phyloP scores from a whole-genome alignment of 1,140 invertebrate genomes.

The Ips nitidus region DNA sequence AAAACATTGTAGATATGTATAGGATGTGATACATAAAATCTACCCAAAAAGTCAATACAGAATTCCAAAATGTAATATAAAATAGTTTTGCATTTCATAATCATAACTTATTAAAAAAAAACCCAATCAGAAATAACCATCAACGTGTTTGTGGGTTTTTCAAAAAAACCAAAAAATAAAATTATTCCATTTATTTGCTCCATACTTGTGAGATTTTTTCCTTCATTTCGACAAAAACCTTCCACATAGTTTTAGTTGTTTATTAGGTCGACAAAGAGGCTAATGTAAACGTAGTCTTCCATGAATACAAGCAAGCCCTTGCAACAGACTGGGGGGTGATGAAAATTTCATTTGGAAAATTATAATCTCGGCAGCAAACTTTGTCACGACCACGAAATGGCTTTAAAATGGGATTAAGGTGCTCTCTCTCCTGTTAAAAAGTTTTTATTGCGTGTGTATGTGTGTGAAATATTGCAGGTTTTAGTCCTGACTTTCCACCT shows the following conservation, averaged over 20 bases:
- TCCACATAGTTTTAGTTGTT: constrained; percentile 23
- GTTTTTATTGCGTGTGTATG: background rate
- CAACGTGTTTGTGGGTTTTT: no score
- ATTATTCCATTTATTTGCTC: no score
- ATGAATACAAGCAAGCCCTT: constrained; percentile 18
- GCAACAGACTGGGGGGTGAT: constrained; percentile 23
- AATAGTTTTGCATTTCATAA: no score
- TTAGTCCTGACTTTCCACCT: background rate
- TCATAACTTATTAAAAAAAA: no score
- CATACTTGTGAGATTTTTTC: background rate
- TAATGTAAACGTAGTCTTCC: constrained; percentile 20
- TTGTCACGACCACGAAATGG: constrained; percentile 19
- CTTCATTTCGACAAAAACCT: background rate
- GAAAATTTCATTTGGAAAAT: constrained; percentile 25
- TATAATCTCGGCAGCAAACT: constrained; percentile 18
- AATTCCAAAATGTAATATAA: no score
- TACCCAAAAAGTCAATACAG: no score
- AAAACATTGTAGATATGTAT: no score
- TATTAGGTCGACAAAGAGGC: constrained; percentile 16
- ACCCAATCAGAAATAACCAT: no score
- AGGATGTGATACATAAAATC: no score
- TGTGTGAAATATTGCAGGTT: background rate
- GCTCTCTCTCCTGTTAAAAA: background rate
- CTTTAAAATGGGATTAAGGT: constrained; percentile 26
- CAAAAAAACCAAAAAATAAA: no score